These are phyloP conservation scores for Copidosoma aretas DNA, from an alignment of 2,888 invertebrate genomes.

Conservation along the genomic window DNA sequence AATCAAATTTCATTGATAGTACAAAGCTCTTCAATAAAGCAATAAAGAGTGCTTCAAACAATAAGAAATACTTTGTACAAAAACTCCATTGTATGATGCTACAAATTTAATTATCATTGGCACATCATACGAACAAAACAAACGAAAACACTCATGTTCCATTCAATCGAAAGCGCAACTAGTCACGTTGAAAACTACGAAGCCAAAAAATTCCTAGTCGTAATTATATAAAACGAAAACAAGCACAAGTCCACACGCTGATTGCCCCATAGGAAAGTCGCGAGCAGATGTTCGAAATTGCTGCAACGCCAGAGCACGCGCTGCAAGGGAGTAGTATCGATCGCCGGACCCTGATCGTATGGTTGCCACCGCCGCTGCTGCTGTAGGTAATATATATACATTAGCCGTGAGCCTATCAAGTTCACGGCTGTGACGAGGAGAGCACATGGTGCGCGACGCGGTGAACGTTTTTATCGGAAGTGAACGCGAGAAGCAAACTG, in stretches of 20 bases:
- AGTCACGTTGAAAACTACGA: not conserved
- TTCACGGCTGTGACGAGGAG: conserved; percentile 1
- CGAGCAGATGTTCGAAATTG: conserved; percentile 30
- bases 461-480: not conserved
- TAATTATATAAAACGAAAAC: not conserved
- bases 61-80: not conserved
- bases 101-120: not conserved
- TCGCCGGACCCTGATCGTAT: conserved; percentile 25
- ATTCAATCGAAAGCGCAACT: not conserved
- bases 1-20: not conserved
- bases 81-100: not conserved
- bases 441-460: not conserved
- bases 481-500: not conserved
- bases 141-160: not conserved
- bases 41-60: not conserved
- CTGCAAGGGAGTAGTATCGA: conserved; percentile 20
- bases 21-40: not conserved
- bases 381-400: not conserved
- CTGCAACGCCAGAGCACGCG: conserved; percentile 10
- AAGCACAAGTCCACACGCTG: conserved; percentile 11
- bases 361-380: no score
- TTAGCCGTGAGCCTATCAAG: conserved; percentile 18
- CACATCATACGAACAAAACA: not conserved
- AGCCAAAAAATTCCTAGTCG: not conserved
- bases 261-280: conserved; percentile 15